Conservation (phyloP, 1,140 invertebrate genomes). For the Pteromalus puparum region DNA sequence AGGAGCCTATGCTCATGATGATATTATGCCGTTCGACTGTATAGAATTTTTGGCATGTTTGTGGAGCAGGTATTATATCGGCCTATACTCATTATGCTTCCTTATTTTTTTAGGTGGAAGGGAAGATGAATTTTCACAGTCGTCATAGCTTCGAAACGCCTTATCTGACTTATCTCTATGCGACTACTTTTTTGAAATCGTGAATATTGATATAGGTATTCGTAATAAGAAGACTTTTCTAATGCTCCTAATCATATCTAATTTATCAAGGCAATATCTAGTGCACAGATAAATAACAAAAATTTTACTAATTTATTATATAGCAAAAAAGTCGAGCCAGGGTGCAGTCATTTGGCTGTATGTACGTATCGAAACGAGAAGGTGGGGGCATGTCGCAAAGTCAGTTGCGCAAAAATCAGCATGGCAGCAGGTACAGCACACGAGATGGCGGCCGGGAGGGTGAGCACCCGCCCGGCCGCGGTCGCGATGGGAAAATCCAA, state of each 20-base stretch:
- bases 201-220: no score
- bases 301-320: no score
- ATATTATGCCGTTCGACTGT: not conserved
- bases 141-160: no score
- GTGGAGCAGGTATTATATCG: not conserved
- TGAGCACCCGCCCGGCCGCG: not conserved
- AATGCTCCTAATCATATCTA: no score
- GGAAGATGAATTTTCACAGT: no score
- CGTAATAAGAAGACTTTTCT: no score
- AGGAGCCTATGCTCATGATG: not conserved
- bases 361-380: not conserved
- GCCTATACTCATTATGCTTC: not conserved
- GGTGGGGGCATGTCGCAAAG: not conserved
- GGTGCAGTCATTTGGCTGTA: not conserved
- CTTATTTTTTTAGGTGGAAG: no score
- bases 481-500: conserved; percentile 17
- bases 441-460: not conserved
- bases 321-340: not conserved
- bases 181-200: no score
- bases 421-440: conserved; percentile 11
- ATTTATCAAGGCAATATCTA: no score
- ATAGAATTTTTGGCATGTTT: not conserved
- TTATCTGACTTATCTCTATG: no score
- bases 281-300: no score
- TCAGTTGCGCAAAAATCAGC: conserved; percentile 26